A percentile compares a stretch with the other conserved stretches of the same genome.
phyloP scores from a whole-genome alignment of 1,140 invertebrate species.

The Formica exsecta region DNA sequence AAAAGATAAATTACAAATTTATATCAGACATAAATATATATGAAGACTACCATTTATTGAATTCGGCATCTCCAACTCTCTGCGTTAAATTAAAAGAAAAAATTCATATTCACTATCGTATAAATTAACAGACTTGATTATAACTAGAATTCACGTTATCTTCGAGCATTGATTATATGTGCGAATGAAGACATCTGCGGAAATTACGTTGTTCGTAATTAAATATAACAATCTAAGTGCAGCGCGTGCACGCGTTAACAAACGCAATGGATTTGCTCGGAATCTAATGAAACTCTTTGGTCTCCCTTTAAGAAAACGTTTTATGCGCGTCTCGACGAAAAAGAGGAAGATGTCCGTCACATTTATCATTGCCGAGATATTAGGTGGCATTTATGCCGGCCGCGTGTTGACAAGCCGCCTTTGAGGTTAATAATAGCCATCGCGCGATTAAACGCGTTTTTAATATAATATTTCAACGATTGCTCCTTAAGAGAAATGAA shows the following conservation, averaged over 20 bases:
- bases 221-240: conserved; percentile 46
- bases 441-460: conserved; percentile 44
- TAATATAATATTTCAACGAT: conserved; percentile 53
- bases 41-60: not conserved
- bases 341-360: conserved; percentile 53
- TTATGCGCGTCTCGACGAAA: conserved; percentile 43
- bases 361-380: conserved; percentile 64
- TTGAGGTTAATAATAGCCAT: conserved; percentile 61
- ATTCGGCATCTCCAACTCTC: not conserved
- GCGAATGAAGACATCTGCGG: conserved; percentile 48
- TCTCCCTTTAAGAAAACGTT: conserved; percentile 56
- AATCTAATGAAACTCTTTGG: conserved; percentile 52
- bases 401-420: conserved; percentile 57
- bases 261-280: conserved; percentile 38
- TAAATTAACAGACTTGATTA: conserved; percentile 3
- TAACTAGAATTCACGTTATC: conserved; percentile 19
- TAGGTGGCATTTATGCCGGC: conserved; percentile 57
- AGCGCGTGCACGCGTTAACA: conserved; percentile 24
- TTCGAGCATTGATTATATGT: conserved; percentile 4
- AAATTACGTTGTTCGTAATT: conserved; percentile 55
- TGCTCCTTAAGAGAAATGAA: not conserved
- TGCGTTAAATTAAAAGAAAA: not conserved
- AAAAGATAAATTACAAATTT: too few species aligned
- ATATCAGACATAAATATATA: not conserved
- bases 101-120: not conserved